Evolutionary conservation across 2,113 vertebrate species (phyloP).

Genomic region (Mobula birostris): DNA sequence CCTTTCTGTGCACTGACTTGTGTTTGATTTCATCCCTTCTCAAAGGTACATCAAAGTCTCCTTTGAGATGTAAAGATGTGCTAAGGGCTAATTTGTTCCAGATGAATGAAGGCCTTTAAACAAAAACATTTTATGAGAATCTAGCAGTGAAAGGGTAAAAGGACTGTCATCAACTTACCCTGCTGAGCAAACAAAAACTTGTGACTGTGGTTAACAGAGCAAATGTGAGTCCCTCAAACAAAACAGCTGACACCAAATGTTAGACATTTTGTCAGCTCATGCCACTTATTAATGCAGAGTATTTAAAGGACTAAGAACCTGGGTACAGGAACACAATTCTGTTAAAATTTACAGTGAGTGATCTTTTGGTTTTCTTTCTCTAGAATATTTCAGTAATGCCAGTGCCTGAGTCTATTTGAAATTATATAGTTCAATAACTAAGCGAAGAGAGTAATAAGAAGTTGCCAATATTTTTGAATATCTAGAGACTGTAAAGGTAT

Average conservation of each 20-base stretch:
- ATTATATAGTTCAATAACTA: not conserved
- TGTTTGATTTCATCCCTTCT: conserved; percentile 36
- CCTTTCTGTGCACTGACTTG: conserved; percentile 33
- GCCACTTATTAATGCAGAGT: not conserved
- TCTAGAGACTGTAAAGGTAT: not conserved
- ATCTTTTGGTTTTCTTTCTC: not conserved
- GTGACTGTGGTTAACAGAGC: conserved; percentile 15
- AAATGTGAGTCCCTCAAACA: conserved; percentile 18
- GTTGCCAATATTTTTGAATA: not conserved
- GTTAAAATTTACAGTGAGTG: not conserved
- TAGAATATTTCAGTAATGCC: not conserved
- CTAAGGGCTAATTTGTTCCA: conserved; percentile 37
- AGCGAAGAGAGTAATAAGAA: not conserved
- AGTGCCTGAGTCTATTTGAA: not conserved
- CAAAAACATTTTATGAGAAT: conserved; percentile 35
- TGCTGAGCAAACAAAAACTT: conserved; percentile 23
- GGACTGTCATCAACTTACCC: conserved; percentile 23
- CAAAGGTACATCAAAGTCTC: conserved; percentile 37
- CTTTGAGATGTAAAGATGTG: conserved; percentile 38
- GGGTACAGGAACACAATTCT: not conserved
- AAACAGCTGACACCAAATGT: conserved; percentile 20
- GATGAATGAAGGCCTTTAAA: conserved; percentile 36
- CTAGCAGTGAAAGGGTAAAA: conserved; percentile 37
- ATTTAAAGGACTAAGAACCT: not conserved
- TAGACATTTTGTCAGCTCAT: not conserved